A percentile compares a stretch with the other conserved stretches of the same genome.
These are phyloP conservation scores for Drosophila vallismaia DNA, from an alignment of 2,888 invertebrate genomes.

Conservation along the genomic window DNA sequence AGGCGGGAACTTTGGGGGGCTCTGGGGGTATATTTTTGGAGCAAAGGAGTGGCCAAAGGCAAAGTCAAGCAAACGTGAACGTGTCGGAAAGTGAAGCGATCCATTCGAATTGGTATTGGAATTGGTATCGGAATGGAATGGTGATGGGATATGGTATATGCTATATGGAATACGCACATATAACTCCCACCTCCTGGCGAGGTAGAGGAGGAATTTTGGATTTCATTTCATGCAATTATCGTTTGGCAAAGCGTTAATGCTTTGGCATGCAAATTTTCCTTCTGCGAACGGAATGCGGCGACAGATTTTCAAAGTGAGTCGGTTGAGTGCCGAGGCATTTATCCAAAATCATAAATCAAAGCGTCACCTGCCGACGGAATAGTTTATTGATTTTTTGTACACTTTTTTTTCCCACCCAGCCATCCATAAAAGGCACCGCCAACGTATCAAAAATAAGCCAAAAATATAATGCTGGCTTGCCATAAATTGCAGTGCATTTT, in stretches of 20 bases:
- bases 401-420: constrained; percentile 22
- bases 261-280: constrained; percentile 75
- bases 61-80: constrained; percentile 54
- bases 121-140: constrained; percentile 21
- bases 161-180: not conserved
- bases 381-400: constrained; percentile 50
- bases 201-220: constrained; percentile 33
- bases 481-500: constrained; percentile 63
- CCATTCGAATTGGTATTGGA: constrained; percentile 33
- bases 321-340: constrained; percentile 54
- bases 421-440: constrained; percentile 64
- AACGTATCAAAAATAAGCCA: constrained; percentile 20
- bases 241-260: constrained; percentile 68
- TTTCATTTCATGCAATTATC: constrained; percentile 70
- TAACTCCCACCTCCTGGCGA: not conserved
- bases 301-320: constrained; percentile 17
- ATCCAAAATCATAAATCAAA: constrained; percentile 64
- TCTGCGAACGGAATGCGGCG: constrained; percentile 57
- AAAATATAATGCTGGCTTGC: constrained; percentile 10
- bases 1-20: constrained; percentile 19
- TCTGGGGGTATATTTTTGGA: constrained; percentile 21
- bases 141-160: constrained; percentile 1
- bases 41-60: constrained; percentile 51
- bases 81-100: constrained; percentile 49
- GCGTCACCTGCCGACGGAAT: constrained; percentile 70